These are phyloP conservation scores for Aporrectodea caliginosa DNA, from an alignment of 1,140 invertebrate genomes.

Conservation along the genomic window DNA sequence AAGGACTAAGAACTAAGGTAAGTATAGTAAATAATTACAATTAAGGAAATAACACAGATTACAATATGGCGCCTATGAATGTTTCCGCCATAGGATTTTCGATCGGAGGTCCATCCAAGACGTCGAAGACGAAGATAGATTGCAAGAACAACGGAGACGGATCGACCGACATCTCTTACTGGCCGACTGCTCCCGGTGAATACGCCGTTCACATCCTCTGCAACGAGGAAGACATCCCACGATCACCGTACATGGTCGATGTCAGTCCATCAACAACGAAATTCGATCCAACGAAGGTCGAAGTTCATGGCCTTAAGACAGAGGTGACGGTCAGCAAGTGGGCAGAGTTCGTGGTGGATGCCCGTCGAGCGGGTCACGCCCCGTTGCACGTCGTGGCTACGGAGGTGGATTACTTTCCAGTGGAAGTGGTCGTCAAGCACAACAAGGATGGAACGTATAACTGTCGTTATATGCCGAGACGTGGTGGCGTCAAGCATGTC, in stretches of 20 bases:
- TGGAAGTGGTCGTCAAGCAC: slow-evolving; percentile 65
- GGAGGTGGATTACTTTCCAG: slow-evolving; percentile 63
- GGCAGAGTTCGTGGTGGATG: slow-evolving; percentile 66
- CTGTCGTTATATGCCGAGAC: slow-evolving; percentile 71
- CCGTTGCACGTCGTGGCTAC: slow-evolving; percentile 61
- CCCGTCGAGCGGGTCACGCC: slow-evolving; percentile 73
- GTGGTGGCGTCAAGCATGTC: slow-evolving; percentile 71
- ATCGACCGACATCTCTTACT: slow-evolving; percentile 76
- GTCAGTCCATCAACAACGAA: slow-evolving; percentile 62
- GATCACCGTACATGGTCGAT: slow-evolving; percentile 55
- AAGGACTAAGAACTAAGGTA: too few relatives aligned
- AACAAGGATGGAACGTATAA: slow-evolving; percentile 69
- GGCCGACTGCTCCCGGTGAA: slow-evolving; percentile 79
- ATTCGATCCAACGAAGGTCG: slow-evolving; percentile 67
- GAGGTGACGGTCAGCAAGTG: slow-evolving; percentile 47
- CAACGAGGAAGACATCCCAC: slow-evolving; percentile 61
- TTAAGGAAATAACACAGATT: too few relatives aligned
- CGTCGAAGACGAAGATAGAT: slow-evolving; percentile 81
- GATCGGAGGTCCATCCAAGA: slow-evolving; percentile 84
- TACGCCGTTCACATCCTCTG: slow-evolving; percentile 87
- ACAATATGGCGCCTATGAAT: too few relatives aligned
- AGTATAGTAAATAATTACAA: too few relatives aligned
- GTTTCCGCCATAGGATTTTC: slow-evolving; percentile 78
- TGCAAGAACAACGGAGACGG: slow-evolving; percentile 85
- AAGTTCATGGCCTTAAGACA: slow-evolving; percentile 52